Percentiles rank a stretch among this genome's conserved stretches.
These are phyloP conservation scores for Centruroides sculpturatus DNA, from an alignment of 1,140 invertebrate genomes.

Conservation along the genomic window DNA sequence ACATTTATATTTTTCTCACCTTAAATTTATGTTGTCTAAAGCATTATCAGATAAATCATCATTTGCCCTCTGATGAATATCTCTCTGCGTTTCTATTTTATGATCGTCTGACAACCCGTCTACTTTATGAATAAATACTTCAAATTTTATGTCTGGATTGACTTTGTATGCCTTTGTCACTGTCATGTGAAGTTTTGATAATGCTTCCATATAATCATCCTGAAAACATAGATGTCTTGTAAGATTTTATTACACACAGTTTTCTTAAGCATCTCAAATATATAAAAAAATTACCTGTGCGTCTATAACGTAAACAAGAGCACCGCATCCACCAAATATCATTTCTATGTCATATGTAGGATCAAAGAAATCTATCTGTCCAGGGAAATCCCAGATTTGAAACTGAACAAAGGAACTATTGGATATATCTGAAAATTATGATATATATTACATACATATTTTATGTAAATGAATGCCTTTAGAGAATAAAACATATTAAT, in stretches of 20 bases:
- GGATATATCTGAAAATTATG: slow-evolving; percentile 38
- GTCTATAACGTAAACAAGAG: slow-evolving; percentile 97
- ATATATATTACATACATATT: not conserved
- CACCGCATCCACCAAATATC: slow-evolving; percentile 46
- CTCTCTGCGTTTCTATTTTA: slow-evolving; percentile 91
- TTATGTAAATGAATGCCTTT: too few relatives aligned
- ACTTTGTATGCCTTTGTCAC: slow-evolving; percentile 92
- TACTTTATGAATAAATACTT: slow-evolving; percentile 97
- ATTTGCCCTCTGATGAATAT: slow-evolving; percentile 91
- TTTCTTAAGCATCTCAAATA: not conserved
- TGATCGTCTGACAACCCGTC: slow-evolving; percentile 97
- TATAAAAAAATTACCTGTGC: slow-evolving; percentile 54
- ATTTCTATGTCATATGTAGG: slow-evolving; percentile 87
- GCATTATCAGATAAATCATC: slow-evolving; percentile 85
- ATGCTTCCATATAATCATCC: slow-evolving; percentile 93
- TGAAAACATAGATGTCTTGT: slow-evolving; percentile 31
- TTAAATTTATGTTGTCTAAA: slow-evolving; percentile 35
- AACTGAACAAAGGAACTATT: slow-evolving; percentile 99
- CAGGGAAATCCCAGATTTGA: slow-evolving; percentile 99
- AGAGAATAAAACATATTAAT: too few relatives aligned
- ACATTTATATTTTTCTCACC: slow-evolving; percentile 18
- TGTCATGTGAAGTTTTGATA: slow-evolving; percentile 79
- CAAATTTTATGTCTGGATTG: slow-evolving; percentile 93
- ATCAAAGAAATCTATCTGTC: slow-evolving; percentile 96
- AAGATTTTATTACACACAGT: not conserved